Evolutionary conservation across 1,140 invertebrate species (phyloP).

Genomic region (Lutraria rhynchaena): DNA sequence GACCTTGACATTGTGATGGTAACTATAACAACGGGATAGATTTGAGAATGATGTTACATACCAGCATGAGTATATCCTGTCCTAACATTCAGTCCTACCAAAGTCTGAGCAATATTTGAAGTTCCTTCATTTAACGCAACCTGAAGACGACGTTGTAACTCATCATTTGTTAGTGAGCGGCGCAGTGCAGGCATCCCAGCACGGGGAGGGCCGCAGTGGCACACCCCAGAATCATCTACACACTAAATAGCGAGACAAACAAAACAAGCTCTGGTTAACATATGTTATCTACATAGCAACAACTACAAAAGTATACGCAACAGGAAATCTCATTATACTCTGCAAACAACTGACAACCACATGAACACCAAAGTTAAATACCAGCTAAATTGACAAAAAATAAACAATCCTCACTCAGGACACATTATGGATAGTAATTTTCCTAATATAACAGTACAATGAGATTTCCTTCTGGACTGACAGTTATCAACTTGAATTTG

Average conservation of each 20-base stretch:
- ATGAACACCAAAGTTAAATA: no score
- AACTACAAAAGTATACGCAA: not conserved
- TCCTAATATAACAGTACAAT: no score
- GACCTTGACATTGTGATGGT: not conserved
- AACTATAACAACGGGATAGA: conserved; percentile 1
- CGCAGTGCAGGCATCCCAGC: conserved; percentile 50
- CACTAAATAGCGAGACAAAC: conserved; percentile 48
- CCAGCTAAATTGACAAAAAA: no score
- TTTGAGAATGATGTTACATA: conserved; percentile 33
- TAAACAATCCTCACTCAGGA: no score
- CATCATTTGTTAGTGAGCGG: conserved; percentile 60
- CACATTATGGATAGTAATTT: no score
- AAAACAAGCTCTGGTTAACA: conserved; percentile 51
- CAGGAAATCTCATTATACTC: no score
- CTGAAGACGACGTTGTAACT: conserved; percentile 66
- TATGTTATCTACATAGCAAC: conserved; percentile 32
- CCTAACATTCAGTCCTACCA: conserved; percentile 66
- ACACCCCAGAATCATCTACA: conserved; percentile 56
- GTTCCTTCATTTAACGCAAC: conserved; percentile 65
- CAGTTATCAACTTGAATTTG: no score
- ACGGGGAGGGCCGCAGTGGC: conserved; percentile 43
- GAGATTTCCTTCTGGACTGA: no score
- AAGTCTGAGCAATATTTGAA: conserved; percentile 65
- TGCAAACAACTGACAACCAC: no score
- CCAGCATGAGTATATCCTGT: conserved; percentile 71